Conservation (phyloP, 2,113 vertebrate species). For the Cynocephalus volans region DNA sequence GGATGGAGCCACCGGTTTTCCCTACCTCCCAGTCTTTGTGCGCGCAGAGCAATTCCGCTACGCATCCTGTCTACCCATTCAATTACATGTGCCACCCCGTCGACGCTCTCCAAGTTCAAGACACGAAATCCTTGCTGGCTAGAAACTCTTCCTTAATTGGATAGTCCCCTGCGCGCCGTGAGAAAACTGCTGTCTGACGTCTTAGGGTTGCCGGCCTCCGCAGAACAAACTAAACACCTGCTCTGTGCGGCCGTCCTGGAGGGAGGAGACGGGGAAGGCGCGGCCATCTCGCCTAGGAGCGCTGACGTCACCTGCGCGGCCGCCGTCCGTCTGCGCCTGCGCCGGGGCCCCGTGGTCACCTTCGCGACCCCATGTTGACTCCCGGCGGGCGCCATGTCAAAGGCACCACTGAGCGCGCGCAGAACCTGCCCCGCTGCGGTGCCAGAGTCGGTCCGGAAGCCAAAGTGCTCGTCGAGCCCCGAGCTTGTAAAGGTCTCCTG, state of each 20-base stretch:
- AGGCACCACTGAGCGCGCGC: conserved; percentile 66
- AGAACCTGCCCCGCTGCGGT: background rate
- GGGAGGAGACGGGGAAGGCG: background rate
- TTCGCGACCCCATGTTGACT: background rate
- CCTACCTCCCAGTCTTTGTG: background rate
- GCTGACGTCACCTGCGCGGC: background rate
- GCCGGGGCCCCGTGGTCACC: rapidly evolving
- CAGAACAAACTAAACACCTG: conserved; percentile 44
- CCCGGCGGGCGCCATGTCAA: conserved; percentile 42
- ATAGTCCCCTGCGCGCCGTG: background rate
- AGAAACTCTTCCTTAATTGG: conserved; percentile 24
- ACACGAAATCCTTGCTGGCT: background rate
- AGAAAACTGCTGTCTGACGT: background rate
- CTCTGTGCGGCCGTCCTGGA: rapidly evolving
- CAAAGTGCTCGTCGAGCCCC: conserved; percentile 64
- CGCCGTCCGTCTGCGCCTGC: conserved; percentile 43
- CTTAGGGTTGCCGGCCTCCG: background rate
- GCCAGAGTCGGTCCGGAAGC: conserved; percentile 1
- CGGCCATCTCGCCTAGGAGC: background rate
- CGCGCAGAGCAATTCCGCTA: background rate
- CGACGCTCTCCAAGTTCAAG: conserved; percentile 27
- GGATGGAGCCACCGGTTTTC: conserved; percentile 41
- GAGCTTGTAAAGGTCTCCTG: conserved; percentile 36
- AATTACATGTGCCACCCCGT: conserved; percentile 26
- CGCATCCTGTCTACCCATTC: background rate